These are phyloP conservation scores for Drosophila ogumai DNA, from an alignment of 1,140 invertebrate species.

Conservation along the genomic window DNA sequence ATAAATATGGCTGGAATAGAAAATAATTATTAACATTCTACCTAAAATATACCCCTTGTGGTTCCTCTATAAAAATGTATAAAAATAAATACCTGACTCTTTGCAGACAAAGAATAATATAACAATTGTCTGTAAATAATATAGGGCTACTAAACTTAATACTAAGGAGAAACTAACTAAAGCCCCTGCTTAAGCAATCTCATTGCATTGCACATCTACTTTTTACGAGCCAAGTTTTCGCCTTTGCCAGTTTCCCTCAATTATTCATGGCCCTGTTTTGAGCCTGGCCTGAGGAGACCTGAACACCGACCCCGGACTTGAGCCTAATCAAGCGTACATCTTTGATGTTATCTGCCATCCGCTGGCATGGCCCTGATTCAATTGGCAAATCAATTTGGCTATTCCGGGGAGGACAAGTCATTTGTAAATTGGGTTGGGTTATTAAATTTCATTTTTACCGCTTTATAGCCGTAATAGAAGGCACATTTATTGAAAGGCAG, in stretches of 20 bases:
- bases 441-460: conserved; percentile 72
- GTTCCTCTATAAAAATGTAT: not conserved
- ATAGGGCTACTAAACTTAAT: not conserved
- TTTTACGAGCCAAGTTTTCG: not conserved
- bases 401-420: conserved; percentile 49
- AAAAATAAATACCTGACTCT: too few species aligned
- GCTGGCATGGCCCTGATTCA: conserved; percentile 26
- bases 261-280: conserved; percentile 15
- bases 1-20: not conserved
- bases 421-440: conserved; percentile 67
- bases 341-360: conserved; percentile 39
- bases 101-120: too few species aligned
- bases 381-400: conserved; percentile 32
- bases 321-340: conserved; percentile 27
- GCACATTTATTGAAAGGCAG: conserved; percentile 71
- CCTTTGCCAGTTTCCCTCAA: not conserved
- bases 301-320: not conserved
- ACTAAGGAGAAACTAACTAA: too few species aligned
- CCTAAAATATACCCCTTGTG: not conserved
- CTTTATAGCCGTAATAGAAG: conserved; percentile 70
- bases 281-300: not conserved
- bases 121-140: not conserved
- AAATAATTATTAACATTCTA: not conserved
- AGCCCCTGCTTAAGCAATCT: too few species aligned
- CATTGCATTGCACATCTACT: not conserved